Evolutionary conservation across 2,113 vertebrate genomes (phyloP).

Genomic region (Toxotes jaculatrix): DNA sequence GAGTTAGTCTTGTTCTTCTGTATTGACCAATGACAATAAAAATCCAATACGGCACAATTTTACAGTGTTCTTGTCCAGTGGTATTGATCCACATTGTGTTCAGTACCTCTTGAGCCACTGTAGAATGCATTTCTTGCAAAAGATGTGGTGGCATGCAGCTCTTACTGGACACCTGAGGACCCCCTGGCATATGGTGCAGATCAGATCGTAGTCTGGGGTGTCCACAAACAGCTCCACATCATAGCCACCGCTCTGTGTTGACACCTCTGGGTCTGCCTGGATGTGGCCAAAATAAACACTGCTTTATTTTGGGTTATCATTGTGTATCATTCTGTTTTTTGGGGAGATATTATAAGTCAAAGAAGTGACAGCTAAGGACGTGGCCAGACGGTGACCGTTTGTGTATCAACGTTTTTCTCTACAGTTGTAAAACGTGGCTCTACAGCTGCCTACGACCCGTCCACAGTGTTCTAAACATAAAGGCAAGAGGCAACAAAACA

Average conservation of each 20-base stretch:
- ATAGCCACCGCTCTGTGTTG: conserved; percentile 87
- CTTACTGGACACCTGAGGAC: conserved; percentile 88
- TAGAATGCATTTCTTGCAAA: conserved; percentile 91
- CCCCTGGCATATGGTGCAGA: conserved; percentile 90
- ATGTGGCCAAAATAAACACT: conserved; percentile 9
- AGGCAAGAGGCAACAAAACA: conserved; percentile 57
- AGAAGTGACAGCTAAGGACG: neutral
- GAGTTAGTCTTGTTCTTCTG: conserved; percentile 5
- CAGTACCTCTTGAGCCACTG: conserved; percentile 89
- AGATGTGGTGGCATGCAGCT: conserved; percentile 88
- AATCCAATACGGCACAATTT: neutral
- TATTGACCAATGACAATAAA: neutral
- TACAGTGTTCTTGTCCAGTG: neutral
- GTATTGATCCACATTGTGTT: neutral
- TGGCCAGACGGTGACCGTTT: neutral
- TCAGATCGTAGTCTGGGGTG: conserved; percentile 86
- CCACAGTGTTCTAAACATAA: conserved; percentile 49
- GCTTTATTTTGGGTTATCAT: neutral
- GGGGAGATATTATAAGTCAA: neutral
- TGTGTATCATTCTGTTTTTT: neutral
- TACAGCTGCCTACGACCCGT: conserved; percentile 9
- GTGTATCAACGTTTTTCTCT: neutral
- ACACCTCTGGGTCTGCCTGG: conserved; percentile 73
- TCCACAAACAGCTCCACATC: conserved; percentile 89
- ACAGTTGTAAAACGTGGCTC: neutral